These are phyloP conservation scores for Nomada ferruginata DNA, from an alignment of 2,888 invertebrate genomes.

Conservation along the genomic window DNA sequence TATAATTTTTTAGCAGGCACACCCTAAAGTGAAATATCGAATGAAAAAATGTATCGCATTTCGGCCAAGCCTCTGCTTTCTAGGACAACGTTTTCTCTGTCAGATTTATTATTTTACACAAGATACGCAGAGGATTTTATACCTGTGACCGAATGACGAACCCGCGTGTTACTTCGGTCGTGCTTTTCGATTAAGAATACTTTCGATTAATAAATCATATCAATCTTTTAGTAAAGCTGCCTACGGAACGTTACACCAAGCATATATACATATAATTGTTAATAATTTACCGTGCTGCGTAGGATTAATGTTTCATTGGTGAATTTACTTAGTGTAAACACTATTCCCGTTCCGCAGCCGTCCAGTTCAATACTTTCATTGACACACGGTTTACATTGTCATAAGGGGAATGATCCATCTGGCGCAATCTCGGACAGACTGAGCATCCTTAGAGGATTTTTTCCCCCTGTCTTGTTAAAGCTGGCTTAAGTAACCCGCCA, in stretches of 20 bases:
- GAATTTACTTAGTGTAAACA: not conserved
- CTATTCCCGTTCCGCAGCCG: slow-evolving; percentile 6
- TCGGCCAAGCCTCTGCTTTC: not conserved
- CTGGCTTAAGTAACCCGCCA: not conserved
- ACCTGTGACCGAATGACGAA: not conserved
- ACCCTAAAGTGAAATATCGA: not conserved
- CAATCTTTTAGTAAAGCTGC: not conserved
- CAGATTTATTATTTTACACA: slow-evolving; percentile 5
- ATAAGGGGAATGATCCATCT: slow-evolving; percentile 15
- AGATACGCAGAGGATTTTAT: not conserved
- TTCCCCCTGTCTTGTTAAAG: not conserved
- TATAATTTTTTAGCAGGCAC: too few relatives aligned
- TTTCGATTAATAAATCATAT: not conserved
- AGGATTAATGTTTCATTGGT: slow-evolving; percentile 13
- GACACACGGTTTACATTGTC: slow-evolving; percentile 8
- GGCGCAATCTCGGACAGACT: not conserved
- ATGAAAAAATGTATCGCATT: slow-evolving; percentile 11
- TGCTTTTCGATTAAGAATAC: not conserved
- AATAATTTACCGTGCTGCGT: slow-evolving; percentile 6
- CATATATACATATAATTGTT: not conserved
- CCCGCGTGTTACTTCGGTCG: not conserved
- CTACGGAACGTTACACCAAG: not conserved
- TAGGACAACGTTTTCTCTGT: not conserved
- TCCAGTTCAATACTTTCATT: slow-evolving; percentile 22
- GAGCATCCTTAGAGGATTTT: not conserved